Conservation (phyloP, 1,140 invertebrate species). For the Achatina immaculata region DNA sequence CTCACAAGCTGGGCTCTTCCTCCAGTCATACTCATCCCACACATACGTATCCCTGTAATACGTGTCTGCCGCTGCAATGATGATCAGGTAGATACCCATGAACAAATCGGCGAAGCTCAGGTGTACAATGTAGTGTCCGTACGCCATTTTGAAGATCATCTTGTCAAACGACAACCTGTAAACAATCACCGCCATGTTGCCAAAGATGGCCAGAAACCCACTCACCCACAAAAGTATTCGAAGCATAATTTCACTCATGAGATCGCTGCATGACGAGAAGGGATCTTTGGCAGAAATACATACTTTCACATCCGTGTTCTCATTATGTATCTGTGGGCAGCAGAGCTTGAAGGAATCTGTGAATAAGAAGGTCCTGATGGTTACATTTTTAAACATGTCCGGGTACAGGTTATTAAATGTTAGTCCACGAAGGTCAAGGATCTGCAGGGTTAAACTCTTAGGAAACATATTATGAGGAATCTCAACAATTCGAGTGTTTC, state of each 20-base stretch:
- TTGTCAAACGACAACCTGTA: constrained; percentile 37
- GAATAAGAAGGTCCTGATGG: constrained; percentile 7
- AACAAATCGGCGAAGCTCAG: constrained; percentile 58
- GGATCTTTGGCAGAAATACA: constrained; percentile 44
- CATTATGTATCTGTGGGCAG: constrained; percentile 30
- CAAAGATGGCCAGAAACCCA: constrained; percentile 43
- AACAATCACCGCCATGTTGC: constrained; percentile 49
- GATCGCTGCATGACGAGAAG: constrained; percentile 50
- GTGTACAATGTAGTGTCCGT: constrained; percentile 51
- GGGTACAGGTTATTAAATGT: constrained; percentile 22
- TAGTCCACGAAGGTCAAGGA: constrained; percentile 30
- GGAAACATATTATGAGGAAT: constrained; percentile 26
- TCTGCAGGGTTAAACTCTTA: background rate
- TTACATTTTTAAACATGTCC: constrained; percentile 26
- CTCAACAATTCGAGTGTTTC: background rate
- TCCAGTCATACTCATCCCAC: constrained; percentile 53
- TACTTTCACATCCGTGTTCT: constrained; percentile 2
- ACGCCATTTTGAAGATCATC: background rate
- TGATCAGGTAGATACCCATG: constrained; percentile 62
- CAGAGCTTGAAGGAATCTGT: constrained; percentile 48
- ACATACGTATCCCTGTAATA: constrained; percentile 55
- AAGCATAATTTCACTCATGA: constrained; percentile 39
- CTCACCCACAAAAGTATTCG: constrained; percentile 46
- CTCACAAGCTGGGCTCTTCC: constrained; percentile 50
- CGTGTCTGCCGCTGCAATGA: constrained; percentile 57